These are phyloP conservation scores for Carpatolechia fugitivella DNA, from an alignment of 2,888 invertebrate species.

Conservation along the genomic window DNA sequence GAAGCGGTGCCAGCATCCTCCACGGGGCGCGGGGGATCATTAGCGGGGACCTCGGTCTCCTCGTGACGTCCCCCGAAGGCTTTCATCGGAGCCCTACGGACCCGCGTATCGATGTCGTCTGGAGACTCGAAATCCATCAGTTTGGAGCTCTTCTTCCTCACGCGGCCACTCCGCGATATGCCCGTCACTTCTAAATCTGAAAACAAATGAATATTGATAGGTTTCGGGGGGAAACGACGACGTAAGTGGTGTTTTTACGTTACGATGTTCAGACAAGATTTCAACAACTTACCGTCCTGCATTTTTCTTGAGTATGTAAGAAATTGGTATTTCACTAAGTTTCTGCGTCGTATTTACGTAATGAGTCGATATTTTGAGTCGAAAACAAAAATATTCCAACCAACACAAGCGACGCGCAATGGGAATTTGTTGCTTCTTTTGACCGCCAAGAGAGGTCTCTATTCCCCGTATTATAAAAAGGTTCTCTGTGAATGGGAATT, in stretches of 20 bases:
- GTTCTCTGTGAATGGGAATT: too few relatives aligned
- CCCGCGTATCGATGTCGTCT: slow-evolving; percentile 88
- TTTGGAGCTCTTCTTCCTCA: slow-evolving; percentile 96
- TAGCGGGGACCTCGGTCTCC: slow-evolving; percentile 25
- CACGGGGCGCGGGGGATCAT: slow-evolving; percentile 41
- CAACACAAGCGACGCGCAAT: not conserved
- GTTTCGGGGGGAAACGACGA: not conserved
- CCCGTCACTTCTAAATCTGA: slow-evolving; percentile 90
- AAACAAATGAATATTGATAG: slow-evolving; percentile 2
- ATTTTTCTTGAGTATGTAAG: not conserved
- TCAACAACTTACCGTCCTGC: slow-evolving; percentile 9
- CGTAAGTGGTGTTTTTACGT: not conserved
- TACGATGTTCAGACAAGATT: not conserved
- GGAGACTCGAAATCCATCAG: slow-evolving; percentile 95
- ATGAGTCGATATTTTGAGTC: not conserved
- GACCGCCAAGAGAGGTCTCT: too few relatives aligned
- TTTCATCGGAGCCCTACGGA: slow-evolving; percentile 61
- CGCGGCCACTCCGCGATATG: slow-evolving; percentile 92
- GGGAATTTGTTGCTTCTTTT: not conserved
- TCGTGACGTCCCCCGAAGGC: slow-evolving; percentile 33
- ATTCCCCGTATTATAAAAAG: too few relatives aligned
- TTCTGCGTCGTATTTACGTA: not conserved
- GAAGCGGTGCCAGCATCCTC: slow-evolving; percentile 56
- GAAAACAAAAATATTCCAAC: not conserved
- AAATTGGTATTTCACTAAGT: not conserved